These are phyloP conservation scores for Sphaerophoria taeniata DNA, from an alignment of 2,888 invertebrate species.

Conservation along the genomic window DNA sequence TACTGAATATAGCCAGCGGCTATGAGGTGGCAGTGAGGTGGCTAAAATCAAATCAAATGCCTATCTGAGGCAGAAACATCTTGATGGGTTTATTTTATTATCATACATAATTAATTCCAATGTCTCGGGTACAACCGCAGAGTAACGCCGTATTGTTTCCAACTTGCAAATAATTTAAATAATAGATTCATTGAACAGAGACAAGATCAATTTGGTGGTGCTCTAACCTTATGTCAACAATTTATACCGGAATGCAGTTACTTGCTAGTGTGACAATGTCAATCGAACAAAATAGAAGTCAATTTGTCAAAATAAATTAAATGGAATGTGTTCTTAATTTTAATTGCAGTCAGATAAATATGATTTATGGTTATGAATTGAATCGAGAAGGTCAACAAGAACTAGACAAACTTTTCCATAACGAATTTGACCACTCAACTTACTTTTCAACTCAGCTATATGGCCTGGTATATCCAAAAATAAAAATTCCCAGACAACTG, in stretches of 20 bases:
- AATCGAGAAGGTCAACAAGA: too few species aligned
- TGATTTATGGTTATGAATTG: too few species aligned
- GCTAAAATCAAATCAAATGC: neutral
- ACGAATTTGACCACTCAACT: too few species aligned
- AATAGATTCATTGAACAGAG: constrained; percentile 5
- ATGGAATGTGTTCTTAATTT: neutral
- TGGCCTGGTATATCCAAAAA: neutral
- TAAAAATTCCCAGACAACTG: constrained; percentile 4
- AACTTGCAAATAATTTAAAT: neutral
- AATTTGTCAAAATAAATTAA: neutral
- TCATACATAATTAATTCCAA: constrained; percentile 30
- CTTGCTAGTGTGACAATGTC: constrained; percentile 19
- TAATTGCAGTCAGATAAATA: too few species aligned
- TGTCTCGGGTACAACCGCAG: constrained; percentile 12
- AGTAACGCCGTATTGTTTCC: constrained; percentile 20
- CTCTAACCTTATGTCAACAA: neutral
- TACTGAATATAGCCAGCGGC: too few species aligned
- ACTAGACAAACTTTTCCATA: too few species aligned
- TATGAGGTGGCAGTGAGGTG: neutral
- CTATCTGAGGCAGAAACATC: neutral
- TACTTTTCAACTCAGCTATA: too few species aligned
- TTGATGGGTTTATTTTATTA: constrained; percentile 22
- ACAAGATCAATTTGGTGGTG: neutral
- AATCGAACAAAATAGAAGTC: neutral
- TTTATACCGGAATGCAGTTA: neutral